Conservation (phyloP, 1,140 invertebrate genomes). For the Pissodes strobi region DNA sequence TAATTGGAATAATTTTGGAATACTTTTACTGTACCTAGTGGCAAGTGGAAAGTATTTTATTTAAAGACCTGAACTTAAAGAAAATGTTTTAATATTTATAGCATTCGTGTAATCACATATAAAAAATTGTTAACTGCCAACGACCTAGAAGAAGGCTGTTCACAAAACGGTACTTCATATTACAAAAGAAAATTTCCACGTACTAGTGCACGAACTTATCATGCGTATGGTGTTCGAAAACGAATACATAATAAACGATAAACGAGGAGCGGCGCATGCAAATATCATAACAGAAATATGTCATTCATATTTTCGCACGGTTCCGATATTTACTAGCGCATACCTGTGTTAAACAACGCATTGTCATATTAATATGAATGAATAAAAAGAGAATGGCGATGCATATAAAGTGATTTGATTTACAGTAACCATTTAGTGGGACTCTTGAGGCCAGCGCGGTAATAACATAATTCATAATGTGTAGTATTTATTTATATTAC, state of each 20-base stretch:
- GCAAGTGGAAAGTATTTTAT: no score
- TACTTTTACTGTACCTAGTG: no score
- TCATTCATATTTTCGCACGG: slow-evolving; percentile 52
- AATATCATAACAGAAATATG: slow-evolving; percentile 50
- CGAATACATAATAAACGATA: slow-evolving; percentile 42
- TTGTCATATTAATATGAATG: slow-evolving; percentile 43
- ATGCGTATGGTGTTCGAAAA: slow-evolving; percentile 29
- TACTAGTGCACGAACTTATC: slow-evolving; percentile 26
- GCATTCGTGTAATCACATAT: no score
- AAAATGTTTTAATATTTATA: no score
- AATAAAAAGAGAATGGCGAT: slow-evolving; percentile 23
- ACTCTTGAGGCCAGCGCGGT: slow-evolving; percentile 9
- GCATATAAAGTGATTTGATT: slow-evolving; percentile 15
- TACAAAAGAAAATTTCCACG: slow-evolving; percentile 34
- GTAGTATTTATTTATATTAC: no score
- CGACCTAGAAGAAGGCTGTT: slow-evolving; percentile 36
- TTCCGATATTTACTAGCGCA: slow-evolving; percentile 36
- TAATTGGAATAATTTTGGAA: no score
- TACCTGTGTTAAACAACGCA: slow-evolving; percentile 33
- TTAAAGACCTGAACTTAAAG: no score
- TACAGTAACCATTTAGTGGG: slow-evolving; percentile 24
- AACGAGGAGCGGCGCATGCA: slow-evolving; percentile 45
- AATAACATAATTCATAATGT: slow-evolving; percentile 14
- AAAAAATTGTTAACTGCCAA: slow-evolving; percentile 21
- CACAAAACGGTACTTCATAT: slow-evolving; percentile 36